Evolutionary conservation across 2,797 vertebrate species (phyloP).

Genomic region (Hyperoplus lanceolatus): DNA sequence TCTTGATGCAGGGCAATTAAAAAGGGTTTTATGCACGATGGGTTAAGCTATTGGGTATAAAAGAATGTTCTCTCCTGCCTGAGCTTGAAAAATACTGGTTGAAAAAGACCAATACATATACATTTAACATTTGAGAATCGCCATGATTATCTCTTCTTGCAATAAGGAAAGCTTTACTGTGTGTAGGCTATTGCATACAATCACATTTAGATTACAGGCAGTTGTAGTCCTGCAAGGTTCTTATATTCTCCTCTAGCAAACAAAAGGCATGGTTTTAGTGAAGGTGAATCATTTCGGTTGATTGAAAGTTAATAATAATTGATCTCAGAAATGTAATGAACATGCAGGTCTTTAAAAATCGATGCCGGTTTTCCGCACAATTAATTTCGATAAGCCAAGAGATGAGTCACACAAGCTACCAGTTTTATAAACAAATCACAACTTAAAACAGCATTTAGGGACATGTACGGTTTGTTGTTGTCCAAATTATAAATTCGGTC

Average conservation of each 20-base stretch:
- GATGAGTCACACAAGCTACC: constrained; percentile 5
- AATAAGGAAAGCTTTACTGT: neutral
- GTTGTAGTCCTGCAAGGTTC: neutral
- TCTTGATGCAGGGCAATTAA: constrained; percentile 12
- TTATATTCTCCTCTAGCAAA: neutral
- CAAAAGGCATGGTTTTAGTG: neutral
- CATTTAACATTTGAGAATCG: neutral
- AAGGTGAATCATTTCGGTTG: neutral
- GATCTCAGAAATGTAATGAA: neutral
- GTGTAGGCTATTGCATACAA: neutral
- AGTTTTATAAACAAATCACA: constrained; percentile 6
- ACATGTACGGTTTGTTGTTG: neutral
- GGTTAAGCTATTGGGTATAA: constrained; percentile 2
- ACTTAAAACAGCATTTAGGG: neutral
- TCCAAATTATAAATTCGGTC: constrained; percentile 3
- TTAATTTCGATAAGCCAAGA: constrained; percentile 14
- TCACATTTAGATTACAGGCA: neutral
- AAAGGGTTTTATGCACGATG: neutral
- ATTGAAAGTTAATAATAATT: neutral
- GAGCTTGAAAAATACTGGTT: neutral
- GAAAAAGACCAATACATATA: neutral
- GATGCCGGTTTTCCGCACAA: neutral
- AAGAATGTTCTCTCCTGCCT: neutral
- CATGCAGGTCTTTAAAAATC: neutral
- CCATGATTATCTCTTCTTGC: neutral